Evolutionary conservation across 1,140 invertebrate species (phyloP), one percentile per base, ranked within the genome.

Genomic region (Micrasema longulum): DNA sequence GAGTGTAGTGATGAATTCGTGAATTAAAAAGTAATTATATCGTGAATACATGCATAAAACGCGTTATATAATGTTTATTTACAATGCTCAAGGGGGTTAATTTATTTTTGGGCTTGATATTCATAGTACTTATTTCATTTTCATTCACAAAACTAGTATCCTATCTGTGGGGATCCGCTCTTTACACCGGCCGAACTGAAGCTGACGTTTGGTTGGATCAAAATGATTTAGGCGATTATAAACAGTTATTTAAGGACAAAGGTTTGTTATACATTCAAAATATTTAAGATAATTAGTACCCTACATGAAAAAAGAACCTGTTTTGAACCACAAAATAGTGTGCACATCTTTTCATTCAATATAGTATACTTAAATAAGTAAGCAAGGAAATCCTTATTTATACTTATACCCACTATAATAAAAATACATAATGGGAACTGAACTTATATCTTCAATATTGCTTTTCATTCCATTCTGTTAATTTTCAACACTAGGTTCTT

Each of bases 121-220:
- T 72, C 18, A 35, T 72, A 52, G 57, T 64, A 63, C 36, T 70
- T 63, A 62, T 70, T 47, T 70, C 68, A 63, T 64, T 70, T 70
- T 70, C 68, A 70, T 70, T 70, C 68, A 70, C 68, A 53, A 70
- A 70, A 70, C 31, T 70, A 20, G 41, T 70, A 20, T 63, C 43
- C 5, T 66, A 63, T 41, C 75, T 79, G 68, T 79, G 74, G 72
- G 76, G 69, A 48, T 52, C 71, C 65, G 48, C 63, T 64, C 73
- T 75, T 26, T 67, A 86, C 77, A 86, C 87, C 73, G 87, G 89
- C 75, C 80, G 83, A 71, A 86, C 80, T 31, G 86, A 88, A 81
- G 89, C 91, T 45, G 89, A 92, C 72, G 84, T 89, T 76, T 93
- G 92, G 92, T 80, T 93, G 48, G 87, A 89, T 52, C 88, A 91